Base-by-base conservation (phyloP, 2,888 invertebrate species). In the Ectemnius continuus region DNA sequence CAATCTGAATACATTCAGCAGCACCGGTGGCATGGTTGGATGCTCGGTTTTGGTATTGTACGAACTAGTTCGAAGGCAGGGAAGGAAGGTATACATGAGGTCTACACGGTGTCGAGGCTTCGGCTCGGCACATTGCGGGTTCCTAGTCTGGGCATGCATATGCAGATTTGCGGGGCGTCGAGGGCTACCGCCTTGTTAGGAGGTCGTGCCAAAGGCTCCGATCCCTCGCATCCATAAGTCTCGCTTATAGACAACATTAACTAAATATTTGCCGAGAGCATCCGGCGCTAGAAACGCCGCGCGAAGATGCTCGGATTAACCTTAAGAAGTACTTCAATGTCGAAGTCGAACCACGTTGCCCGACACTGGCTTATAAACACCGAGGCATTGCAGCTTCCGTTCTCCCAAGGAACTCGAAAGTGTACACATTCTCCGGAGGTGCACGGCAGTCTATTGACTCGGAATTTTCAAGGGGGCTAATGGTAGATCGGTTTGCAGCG, bases 191-290 rank as follows among this genome's bases (percentile, higher is more conserved):
- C 75, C 78, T 80, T 70, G 76, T 70, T 70, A 72, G 67, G 6
- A 68, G 20, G 63, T 60, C 56, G 16, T 18, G 48, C 70, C 68
- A 73, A 76, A 77, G 72, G 69, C 69, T 63, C 67, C 69, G 52
- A 61, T 16, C n/a, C 28, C 16, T 60, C 14, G n/a, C 59, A 70
- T 61, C 60, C 56, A 45, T 56, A 23, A 62, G 61, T 20, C 16
- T 20, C 61, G 52, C 58, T 69, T 60, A 62, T 73, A 80, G 63
- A 58, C 36, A 36, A 36, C 70, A 60, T 47, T 67, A 69, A 74
- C 74, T 70, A 79, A 83, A 82, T 82, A 82, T 83, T 82, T 82
- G 76, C 79, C 60, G 70, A 61, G 28, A 62, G 60, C 73, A 36
- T 46, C 56, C 68, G 62, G 16, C 57, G 6, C 36, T 65, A 66